phyloP scores from a whole-genome alignment of 2,113 vertebrate genomes.

The Neotragus pygmaeus region DNA sequence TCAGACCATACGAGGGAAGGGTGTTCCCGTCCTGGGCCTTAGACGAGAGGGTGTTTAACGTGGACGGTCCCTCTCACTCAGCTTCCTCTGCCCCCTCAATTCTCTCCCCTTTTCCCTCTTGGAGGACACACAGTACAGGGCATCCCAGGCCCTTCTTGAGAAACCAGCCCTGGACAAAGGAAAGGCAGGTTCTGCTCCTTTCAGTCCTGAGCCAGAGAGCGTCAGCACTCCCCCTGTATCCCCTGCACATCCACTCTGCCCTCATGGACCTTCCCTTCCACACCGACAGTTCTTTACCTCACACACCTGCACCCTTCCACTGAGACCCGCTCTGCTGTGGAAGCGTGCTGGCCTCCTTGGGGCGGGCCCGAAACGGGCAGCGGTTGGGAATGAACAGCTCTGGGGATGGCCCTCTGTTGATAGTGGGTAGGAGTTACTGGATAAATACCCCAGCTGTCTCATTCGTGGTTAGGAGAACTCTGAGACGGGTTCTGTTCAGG shows the following conservation, averaged over 20 bases:
- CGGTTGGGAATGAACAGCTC: no score
- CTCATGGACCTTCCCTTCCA: neutral
- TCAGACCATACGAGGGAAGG: neutral
- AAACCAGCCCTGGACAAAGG: neutral
- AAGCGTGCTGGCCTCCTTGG: neutral
- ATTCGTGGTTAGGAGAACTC: no score
- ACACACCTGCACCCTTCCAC: neutral
- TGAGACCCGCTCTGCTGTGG: neutral
- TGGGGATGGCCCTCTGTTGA: neutral
- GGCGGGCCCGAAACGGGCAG: no score
- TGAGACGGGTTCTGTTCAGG: neutral
- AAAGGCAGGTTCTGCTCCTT: neutral
- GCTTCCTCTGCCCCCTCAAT: neutral
- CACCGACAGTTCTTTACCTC: neutral
- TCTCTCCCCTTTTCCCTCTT: neutral
- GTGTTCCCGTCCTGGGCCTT: neutral
- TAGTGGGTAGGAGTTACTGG: neutral
- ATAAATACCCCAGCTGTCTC: neutral
- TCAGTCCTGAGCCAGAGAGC: neutral
- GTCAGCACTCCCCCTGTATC: accelerated
- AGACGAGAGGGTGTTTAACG: neutral
- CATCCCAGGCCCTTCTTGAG: neutral
- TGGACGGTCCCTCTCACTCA: neutral
- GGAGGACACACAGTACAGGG: neutral
- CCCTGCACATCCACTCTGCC: neutral